phyloP scores from a whole-genome alignment of 2,888 invertebrate species.

The Hydroisotoma schaefferi region DNA sequence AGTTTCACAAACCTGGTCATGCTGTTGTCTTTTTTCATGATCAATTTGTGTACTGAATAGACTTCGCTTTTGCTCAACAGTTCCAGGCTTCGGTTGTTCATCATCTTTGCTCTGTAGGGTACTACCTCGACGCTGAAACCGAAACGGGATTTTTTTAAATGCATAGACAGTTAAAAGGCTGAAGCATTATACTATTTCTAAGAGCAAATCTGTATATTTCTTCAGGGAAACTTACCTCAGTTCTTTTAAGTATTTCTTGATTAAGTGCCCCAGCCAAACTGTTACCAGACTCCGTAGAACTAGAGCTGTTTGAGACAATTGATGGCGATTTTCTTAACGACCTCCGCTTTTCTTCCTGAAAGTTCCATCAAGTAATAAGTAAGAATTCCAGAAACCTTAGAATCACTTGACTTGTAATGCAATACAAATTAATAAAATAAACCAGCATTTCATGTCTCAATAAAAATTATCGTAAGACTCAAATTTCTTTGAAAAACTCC shows the following conservation, averaged over 20 bases:
- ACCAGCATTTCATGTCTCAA: too few species aligned
- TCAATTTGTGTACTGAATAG: slow-evolving; percentile 52
- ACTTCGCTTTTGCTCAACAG: slow-evolving; percentile 41
- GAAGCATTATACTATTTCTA: not conserved
- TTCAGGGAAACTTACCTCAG: slow-evolving; percentile 61
- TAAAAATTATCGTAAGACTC: too few species aligned
- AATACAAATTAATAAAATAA: too few species aligned
- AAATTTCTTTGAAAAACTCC: too few species aligned
- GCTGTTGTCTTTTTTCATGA: slow-evolving; percentile 65
- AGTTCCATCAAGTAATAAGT: slow-evolving; percentile 5
- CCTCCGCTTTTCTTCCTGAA: slow-evolving; percentile 46
- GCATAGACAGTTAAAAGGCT: not conserved
- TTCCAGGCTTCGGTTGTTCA: slow-evolving; percentile 42
- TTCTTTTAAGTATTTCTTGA: slow-evolving; percentile 66
- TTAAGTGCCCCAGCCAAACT: slow-evolving; percentile 67
- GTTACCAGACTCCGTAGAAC: slow-evolving; percentile 50
- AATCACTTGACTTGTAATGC: not conserved
- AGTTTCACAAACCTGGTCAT: slow-evolving; percentile 58
- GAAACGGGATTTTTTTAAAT: not conserved
- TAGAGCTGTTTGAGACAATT: slow-evolving; percentile 26
- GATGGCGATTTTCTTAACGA: slow-evolving; percentile 34
- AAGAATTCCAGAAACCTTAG: not conserved
- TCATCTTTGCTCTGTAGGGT: slow-evolving; percentile 30
- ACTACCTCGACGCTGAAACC: slow-evolving; percentile 42
- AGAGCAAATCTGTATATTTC: not conserved